Conservation (phyloP, 1,140 invertebrate genomes). For the Pemphigus obesinymphae region DNA sequence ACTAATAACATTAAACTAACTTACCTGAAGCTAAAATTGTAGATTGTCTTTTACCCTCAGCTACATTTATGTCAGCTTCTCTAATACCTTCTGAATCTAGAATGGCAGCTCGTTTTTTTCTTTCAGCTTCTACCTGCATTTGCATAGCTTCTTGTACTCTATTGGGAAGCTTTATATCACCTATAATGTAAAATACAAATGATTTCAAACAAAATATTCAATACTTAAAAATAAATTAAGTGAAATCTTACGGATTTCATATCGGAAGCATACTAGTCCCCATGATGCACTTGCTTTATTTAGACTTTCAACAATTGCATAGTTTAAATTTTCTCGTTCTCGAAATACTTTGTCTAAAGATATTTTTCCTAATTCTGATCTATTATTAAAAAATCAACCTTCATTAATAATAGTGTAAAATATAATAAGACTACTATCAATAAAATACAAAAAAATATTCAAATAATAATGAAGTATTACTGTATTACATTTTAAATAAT, state of each 20-base stretch:
- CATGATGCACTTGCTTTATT: constrained; percentile 97
- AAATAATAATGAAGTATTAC: neutral
- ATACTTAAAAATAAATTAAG: neutral
- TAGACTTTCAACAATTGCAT: constrained; percentile 93
- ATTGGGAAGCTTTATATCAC: constrained; percentile 85
- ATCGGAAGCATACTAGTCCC: constrained; percentile 95
- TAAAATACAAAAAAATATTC: neutral
- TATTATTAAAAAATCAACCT: constrained; percentile 44
- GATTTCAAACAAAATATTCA: neutral
- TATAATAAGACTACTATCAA: neutral
- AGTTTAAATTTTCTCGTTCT: constrained; percentile 92
- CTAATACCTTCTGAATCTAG: constrained; percentile 93
- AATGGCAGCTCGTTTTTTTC: constrained; percentile 92
- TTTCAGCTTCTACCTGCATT: constrained; percentile 98
- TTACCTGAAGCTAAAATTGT: constrained; percentile 88
- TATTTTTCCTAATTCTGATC: constrained; percentile 97
- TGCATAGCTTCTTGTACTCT: constrained; percentile 99
- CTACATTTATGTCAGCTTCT: constrained; percentile 95
- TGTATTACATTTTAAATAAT: neutral
- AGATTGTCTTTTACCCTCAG: constrained; percentile 87
- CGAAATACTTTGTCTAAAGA: constrained; percentile 94
- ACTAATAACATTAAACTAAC: neutral
- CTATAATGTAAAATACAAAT: constrained; percentile 54
- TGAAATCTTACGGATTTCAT: constrained; percentile 86
- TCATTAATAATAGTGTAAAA: neutral